Evolutionary conservation across 2,113 vertebrate genomes (phyloP).

Genomic region (Gymnarchus niloticus): DNA sequence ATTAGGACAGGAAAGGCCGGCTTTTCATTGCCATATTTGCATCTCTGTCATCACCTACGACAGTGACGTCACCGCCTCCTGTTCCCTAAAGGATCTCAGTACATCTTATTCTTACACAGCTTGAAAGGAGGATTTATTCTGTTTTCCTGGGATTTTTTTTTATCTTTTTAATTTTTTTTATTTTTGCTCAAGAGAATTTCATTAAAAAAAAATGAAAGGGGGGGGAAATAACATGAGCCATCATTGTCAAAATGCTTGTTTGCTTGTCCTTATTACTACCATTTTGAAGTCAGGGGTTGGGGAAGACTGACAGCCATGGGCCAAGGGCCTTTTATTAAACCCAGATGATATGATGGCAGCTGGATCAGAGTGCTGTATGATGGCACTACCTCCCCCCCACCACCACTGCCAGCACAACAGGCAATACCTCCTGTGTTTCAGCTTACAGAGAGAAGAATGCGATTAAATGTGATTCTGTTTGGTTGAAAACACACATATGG

Average conservation of each 20-base stretch:
- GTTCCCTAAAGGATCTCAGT: not conserved
- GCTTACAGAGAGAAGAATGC: slow-evolving; percentile 20
- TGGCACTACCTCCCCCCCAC: not conserved
- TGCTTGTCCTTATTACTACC: slow-evolving; percentile 31
- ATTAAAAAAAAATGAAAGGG: slow-evolving; percentile 27
- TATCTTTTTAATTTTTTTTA: not conserved
- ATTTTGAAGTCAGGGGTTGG: slow-evolving; percentile 28
- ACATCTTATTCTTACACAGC: not conserved
- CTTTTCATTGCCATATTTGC: not conserved
- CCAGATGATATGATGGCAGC: slow-evolving; percentile 21
- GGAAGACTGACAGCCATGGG: slow-evolving; percentile 29
- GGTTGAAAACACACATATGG: not conserved
- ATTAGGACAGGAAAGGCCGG: not conserved
- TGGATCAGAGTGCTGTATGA: slow-evolving; percentile 25
- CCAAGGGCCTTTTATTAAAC: slow-evolving; percentile 30
- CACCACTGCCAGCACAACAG: not conserved
- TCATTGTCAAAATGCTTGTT: slow-evolving; percentile 25
- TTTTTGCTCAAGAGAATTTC: slow-evolving; percentile 26
- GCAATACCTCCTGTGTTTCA: slow-evolving; percentile 28
- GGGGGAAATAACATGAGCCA: not conserved
- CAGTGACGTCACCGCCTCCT: not conserved
- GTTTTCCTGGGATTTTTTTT: not conserved
- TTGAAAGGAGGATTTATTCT: not conserved
- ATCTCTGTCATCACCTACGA: not conserved
- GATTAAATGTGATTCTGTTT: slow-evolving; percentile 26